Evolutionary conservation across 1,140 invertebrate genomes (phyloP).

Genomic region (Orchestia grillus): DNA sequence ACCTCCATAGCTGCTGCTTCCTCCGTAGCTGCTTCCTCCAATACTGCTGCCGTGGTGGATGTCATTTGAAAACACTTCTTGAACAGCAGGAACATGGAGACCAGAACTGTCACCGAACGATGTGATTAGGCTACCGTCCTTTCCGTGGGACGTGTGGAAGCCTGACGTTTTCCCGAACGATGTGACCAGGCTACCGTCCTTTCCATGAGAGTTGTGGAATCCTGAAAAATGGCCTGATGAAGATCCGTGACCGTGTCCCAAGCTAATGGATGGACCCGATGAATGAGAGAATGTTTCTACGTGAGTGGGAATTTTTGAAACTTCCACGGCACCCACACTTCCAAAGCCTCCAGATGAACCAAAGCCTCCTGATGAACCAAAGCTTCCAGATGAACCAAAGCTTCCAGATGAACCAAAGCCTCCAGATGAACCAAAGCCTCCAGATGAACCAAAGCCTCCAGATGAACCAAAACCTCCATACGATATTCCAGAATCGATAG

Average conservation of each 20-base stretch:
- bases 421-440: background rate
- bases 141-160: conserved; percentile 10
- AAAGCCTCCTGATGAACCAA: background rate
- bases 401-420: background rate
- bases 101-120: conserved; percentile 1
- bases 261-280: background rate
- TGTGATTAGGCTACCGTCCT: conserved; percentile 35
- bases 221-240: background rate
- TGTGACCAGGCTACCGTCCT: conserved; percentile 23
- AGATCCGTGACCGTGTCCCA: background rate
- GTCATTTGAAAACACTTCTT: conserved; percentile 51
- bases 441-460: background rate
- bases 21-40: conserved; percentile 11
- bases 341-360: background rate
- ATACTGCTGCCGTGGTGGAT: conserved; percentile 56
- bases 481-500: background rate
- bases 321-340: background rate
- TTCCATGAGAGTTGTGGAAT: background rate
- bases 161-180: background rate
- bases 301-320: conserved; percentile 25
- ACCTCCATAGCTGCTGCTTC: conserved; percentile 9
- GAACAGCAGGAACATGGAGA: background rate
- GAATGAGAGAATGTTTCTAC: conserved; percentile 17
- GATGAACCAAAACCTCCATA: background rate
- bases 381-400: background rate